Evolutionary conservation across 2,113 vertebrate species (phyloP).

Genomic region (Macrotis lagotis): DNA sequence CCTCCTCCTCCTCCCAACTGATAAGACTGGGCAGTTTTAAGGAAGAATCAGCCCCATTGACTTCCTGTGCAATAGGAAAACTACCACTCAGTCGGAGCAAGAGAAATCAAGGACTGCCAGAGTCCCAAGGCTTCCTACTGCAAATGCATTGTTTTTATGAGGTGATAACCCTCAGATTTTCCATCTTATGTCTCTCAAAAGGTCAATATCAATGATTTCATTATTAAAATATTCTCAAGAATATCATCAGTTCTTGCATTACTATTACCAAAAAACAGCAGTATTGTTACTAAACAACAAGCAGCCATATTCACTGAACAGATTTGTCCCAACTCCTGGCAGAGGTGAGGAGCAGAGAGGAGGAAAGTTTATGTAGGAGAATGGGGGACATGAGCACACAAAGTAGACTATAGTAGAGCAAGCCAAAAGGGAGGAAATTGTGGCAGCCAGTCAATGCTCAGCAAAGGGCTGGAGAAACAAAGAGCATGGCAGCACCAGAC

Average conservation of each 20-base stretch:
- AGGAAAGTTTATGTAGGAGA: neutral
- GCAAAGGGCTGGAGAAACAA: slow-evolving; percentile 43
- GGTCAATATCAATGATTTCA: neutral
- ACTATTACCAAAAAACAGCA: too few species aligned
- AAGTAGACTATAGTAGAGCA: neutral
- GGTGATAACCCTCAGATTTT: neutral
- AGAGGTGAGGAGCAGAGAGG: neutral
- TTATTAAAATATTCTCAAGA: neutral
- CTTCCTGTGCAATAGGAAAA: too few species aligned
- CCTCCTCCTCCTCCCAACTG: neutral
- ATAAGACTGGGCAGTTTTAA: neutral
- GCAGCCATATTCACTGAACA: neutral
- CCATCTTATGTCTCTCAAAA: rapidly evolving
- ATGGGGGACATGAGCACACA: neutral
- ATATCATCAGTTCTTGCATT: too few species aligned
- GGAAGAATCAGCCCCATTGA: neutral
- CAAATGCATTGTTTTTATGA: neutral
- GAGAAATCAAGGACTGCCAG: neutral
- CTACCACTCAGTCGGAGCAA: neutral
- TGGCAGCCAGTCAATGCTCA: slow-evolving; percentile 60
- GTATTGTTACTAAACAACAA: neutral
- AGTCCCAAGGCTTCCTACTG: neutral
- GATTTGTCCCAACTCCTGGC: neutral
- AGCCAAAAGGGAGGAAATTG: neutral
- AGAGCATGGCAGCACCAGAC: slow-evolving; percentile 56